Percentiles rank a stretch among this genome's conserved stretches.
phyloP scores from a whole-genome alignment of 2,797 vertebrate species.

The Argentina silus region DNA sequence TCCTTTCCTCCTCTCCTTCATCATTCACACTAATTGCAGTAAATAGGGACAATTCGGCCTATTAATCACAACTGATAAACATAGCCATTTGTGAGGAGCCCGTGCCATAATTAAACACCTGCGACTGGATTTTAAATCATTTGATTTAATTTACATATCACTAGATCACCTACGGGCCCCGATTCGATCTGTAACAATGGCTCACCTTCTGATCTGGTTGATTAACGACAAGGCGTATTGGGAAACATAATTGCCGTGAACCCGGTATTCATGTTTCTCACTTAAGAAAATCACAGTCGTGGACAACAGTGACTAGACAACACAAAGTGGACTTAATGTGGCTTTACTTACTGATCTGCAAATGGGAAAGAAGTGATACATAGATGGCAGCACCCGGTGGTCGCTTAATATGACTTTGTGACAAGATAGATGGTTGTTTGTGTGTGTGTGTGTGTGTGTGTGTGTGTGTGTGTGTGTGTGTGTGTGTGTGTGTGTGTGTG shows the following conservation, averaged over 20 bases:
- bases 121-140: neutral
- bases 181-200: neutral
- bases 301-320: neutral
- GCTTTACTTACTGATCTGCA: too few relatives aligned
- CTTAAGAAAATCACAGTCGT: slow-evolving; percentile 22
- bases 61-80: slow-evolving; percentile 59
- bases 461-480: too few relatives aligned
- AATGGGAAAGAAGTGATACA: too few relatives aligned
- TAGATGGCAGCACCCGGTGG: too few relatives aligned
- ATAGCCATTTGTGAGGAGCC: slow-evolving; percentile 57
- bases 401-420: too few relatives aligned
- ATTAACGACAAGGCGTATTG: neutral
- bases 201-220: neutral
- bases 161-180: too few relatives aligned
- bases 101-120: slow-evolving; percentile 35
- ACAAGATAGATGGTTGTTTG: too few relatives aligned
- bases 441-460: too few relatives aligned
- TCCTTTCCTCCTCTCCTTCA: slow-evolving; percentile 20
- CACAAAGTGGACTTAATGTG: too few relatives aligned
- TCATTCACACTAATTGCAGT: slow-evolving; percentile 61
- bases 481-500: too few relatives aligned
- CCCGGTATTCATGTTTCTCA: neutral
- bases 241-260: neutral
- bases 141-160: neutral
- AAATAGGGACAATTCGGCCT: slow-evolving; percentile 47